A percentile compares a stretch with the other conserved stretches of the same genome.
phyloP scores from a whole-genome alignment of 2,888 invertebrate species.

The Harpalus rubripes region DNA sequence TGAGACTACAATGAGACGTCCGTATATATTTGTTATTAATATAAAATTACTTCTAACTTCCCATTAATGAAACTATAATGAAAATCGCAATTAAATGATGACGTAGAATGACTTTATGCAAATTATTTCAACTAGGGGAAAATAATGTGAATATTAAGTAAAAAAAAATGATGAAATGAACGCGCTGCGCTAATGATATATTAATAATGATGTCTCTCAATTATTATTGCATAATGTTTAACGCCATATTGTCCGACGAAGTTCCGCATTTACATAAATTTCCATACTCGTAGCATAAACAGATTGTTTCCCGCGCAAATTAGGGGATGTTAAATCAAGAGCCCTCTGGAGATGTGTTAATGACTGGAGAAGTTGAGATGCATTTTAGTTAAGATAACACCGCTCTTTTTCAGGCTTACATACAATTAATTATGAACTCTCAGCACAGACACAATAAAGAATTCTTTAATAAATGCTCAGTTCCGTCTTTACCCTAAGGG shows the following conservation, averaged over 20 bases:
- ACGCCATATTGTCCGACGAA: conserved; percentile 69
- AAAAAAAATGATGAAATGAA: conserved; percentile 20
- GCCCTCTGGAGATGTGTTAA: conserved; percentile 50
- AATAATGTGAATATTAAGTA: conserved; percentile 49
- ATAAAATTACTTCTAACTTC: no score
- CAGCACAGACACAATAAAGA: no score
- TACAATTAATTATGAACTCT: no score
- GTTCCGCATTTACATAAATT: conserved; percentile 59
- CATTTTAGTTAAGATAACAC: conserved; percentile 32
- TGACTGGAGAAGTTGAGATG: conserved; percentile 37
- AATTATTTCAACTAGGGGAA: conserved; percentile 24
- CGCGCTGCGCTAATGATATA: conserved; percentile 75
- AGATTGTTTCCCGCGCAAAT: conserved; percentile 59
- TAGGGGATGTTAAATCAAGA: conserved; percentile 55
- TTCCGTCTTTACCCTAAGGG: no score
- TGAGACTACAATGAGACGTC: no score
- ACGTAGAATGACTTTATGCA: conserved; percentile 18
- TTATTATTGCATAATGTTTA: conserved; percentile 77
- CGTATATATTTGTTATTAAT: no score
- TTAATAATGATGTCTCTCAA: conserved; percentile 77
- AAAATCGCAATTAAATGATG: not conserved
- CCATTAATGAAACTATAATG: not conserved
- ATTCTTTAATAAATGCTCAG: no score
- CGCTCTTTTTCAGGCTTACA: no score
- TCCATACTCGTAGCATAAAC: conserved; percentile 63